Conservation (phyloP, 1,140 invertebrate genomes). For the Idris sp. region DNA sequence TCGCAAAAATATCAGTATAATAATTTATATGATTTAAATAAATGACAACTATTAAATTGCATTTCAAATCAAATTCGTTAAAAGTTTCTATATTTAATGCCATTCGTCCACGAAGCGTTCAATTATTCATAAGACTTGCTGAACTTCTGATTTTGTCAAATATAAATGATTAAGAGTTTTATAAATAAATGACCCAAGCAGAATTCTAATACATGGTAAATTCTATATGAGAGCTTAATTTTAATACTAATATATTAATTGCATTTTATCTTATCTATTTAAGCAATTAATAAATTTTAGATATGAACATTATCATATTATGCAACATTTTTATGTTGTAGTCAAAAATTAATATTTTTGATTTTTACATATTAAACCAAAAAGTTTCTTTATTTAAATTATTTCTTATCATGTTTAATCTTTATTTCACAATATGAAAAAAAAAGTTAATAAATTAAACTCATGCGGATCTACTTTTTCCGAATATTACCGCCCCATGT, state of each 20-base stretch:
- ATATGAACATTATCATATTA: too few relatives aligned
- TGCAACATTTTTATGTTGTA: too few relatives aligned
- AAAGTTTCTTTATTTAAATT: too few relatives aligned
- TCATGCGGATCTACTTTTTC: slow-evolving; percentile 4
- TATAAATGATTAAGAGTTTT: too few relatives aligned
- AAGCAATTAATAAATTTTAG: too few relatives aligned
- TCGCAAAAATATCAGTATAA: slow-evolving; percentile 7
- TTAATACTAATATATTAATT: slow-evolving; percentile 1
- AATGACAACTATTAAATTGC: slow-evolving; percentile 11
- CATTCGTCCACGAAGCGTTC: background rate
- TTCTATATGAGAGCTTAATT: too few relatives aligned
- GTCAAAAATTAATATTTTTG: too few relatives aligned
- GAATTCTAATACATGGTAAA: background rate
- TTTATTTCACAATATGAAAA: slow-evolving; percentile 6
- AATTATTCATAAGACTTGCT: background rate
- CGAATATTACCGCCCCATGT: slow-evolving; percentile 1
- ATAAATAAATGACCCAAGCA: background rate
- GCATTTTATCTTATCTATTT: too few relatives aligned
- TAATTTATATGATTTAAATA: slow-evolving; percentile 2
- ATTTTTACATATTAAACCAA: too few relatives aligned
- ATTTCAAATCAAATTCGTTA: background rate
- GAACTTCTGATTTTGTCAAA: background rate
- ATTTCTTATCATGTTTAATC: too few relatives aligned
- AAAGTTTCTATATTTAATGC: background rate
- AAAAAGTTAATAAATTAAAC: too few relatives aligned